Evolutionary conservation across 1,140 invertebrate species (phyloP).

Genomic region (Drosophila nikananu): DNA sequence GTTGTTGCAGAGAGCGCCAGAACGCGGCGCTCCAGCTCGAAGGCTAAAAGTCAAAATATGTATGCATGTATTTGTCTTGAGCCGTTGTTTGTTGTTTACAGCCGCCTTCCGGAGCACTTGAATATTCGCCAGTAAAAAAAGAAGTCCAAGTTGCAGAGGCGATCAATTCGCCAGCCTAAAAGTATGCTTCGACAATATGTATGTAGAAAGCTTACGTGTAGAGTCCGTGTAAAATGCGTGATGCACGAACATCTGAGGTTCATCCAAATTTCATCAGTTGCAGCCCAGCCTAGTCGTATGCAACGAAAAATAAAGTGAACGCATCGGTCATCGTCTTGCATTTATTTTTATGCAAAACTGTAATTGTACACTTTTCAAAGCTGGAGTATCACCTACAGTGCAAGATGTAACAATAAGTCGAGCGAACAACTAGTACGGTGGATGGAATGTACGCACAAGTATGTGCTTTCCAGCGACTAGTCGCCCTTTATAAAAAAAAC

Average conservation of each 20-base stretch:
- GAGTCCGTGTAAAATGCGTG: background rate
- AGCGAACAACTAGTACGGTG: background rate
- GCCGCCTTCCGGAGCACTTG: background rate
- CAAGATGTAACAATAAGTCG: slow-evolving; percentile 2
- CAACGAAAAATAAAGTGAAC: slow-evolving; percentile 1
- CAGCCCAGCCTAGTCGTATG: slow-evolving; percentile 8
- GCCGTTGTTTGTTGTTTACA: background rate
- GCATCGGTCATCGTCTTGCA: background rate
- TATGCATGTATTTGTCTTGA: slow-evolving; percentile 7
- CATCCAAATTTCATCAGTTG: background rate
- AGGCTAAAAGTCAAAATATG: slow-evolving; percentile 41
- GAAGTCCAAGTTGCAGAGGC: background rate
- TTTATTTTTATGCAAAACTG: background rate
- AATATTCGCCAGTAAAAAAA: background rate
- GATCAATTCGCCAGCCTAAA: slow-evolving; percentile 3
- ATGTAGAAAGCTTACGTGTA: background rate
- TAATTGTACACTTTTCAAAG: background rate
- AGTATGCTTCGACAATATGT: background rate
- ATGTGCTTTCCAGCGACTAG: background rate
- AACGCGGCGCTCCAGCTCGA: slow-evolving; percentile 12
- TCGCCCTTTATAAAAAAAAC: slow-evolving; percentile 8
- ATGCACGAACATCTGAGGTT: background rate
- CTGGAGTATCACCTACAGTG: background rate
- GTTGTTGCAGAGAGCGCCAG: slow-evolving; percentile 7
- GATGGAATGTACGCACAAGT: background rate